phyloP scores from a whole-genome alignment of 2,113 vertebrate species.

The Tragelaphus scriptus region DNA sequence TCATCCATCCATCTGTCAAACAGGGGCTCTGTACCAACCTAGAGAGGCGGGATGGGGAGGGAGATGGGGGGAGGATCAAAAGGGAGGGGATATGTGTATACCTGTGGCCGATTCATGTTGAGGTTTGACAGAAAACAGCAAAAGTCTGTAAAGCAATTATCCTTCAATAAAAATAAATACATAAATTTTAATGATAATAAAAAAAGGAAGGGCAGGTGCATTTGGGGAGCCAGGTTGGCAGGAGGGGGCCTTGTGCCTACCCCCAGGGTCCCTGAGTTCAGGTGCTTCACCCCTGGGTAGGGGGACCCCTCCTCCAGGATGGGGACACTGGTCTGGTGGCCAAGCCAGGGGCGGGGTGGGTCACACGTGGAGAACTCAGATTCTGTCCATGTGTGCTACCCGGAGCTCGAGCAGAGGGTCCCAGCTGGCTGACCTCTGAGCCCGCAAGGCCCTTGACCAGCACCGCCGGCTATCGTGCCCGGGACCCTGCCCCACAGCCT shows the following conservation, averaged over 20 bases:
- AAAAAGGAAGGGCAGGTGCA: neutral
- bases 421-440: neutral
- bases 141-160: neutral
- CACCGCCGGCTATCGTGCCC: accelerated
- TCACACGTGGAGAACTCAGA: neutral
- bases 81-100: neutral
- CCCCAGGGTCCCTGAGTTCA: neutral
- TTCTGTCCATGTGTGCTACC: neutral
- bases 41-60: neutral
- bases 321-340: accelerated
- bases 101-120: neutral
- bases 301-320: neutral
- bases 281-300: neutral
- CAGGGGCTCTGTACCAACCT: neutral
- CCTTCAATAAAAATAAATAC: neutral
- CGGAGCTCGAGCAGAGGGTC: accelerated
- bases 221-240: neutral
- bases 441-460: neutral
- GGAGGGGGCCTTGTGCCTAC: too few species aligned
- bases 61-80: neutral
- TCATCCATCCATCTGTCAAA: accelerated
- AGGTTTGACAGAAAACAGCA: neutral
- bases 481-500: accelerated
- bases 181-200: neutral
- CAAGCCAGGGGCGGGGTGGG: neutral